A percentile compares a stretch with the other conserved stretches of the same genome.
Evolutionary conservation across 2,888 invertebrate species (phyloP).

Genomic region (Pyrgus malvae): DNA sequence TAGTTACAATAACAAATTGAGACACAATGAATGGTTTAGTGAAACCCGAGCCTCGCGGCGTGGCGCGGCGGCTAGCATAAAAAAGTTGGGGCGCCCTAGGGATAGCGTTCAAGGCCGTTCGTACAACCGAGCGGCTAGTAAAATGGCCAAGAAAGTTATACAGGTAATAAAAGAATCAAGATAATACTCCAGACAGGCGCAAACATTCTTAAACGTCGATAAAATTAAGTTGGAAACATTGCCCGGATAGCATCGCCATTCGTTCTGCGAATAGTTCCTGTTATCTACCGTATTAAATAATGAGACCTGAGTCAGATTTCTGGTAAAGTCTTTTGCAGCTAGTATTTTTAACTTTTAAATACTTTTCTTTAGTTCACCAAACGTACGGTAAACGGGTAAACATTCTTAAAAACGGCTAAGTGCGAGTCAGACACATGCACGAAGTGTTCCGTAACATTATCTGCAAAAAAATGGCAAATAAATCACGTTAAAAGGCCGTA

Average conservation of each 20-base stretch:
- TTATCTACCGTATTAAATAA: conserved; percentile 13
- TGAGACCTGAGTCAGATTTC: conserved; percentile 10
- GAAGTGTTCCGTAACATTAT: too few relatives aligned
- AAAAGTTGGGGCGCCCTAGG: too few relatives aligned
- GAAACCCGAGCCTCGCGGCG: too few relatives aligned
- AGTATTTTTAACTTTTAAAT: background rate
- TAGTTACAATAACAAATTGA: too few relatives aligned
- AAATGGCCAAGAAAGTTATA: background rate
- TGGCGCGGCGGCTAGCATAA: too few relatives aligned
- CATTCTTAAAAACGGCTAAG: too few relatives aligned
- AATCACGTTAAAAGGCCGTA: too few relatives aligned
- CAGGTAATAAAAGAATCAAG: conserved; percentile 2
- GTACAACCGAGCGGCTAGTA: background rate
- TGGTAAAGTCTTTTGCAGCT: background rate
- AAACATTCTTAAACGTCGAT: conserved; percentile 24
- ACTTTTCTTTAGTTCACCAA: background rate
- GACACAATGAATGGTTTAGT: too few relatives aligned
- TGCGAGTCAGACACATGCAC: too few relatives aligned
- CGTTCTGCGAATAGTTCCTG: conserved; percentile 17
- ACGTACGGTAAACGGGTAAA: background rate
- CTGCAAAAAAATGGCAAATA: too few relatives aligned
- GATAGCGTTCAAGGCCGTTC: too few relatives aligned
- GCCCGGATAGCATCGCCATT: conserved; percentile 15
- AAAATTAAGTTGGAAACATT: conserved; percentile 24
- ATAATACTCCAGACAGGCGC: conserved; percentile 13